Percentiles rank a stretch among this genome's conserved stretches.
These are phyloP conservation scores for Nephrotoma guestfalica DNA, from an alignment of 2,888 invertebrate species.

Conservation along the genomic window DNA sequence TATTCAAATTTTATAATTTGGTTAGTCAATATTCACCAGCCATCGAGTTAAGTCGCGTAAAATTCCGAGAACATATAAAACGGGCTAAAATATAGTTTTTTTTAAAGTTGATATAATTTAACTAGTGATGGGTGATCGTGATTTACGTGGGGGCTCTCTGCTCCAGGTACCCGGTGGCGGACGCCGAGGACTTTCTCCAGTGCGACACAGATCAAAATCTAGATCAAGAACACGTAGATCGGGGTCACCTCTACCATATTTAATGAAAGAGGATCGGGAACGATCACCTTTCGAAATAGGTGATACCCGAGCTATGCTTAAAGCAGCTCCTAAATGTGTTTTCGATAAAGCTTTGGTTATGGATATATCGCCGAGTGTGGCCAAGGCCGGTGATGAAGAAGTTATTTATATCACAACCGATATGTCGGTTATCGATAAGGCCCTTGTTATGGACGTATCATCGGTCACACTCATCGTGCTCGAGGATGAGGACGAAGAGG, in stretches of 20 bases:
- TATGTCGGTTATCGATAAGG: constrained; percentile 32
- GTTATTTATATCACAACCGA: constrained; percentile 33
- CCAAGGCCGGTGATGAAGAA: constrained; percentile 18
- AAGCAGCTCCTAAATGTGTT: constrained; percentile 29
- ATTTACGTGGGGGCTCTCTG: background rate
- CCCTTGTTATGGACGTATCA: constrained; percentile 33
- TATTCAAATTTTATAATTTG: background rate
- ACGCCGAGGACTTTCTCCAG: background rate
- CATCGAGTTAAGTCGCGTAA: background rate
- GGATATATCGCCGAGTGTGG: constrained; percentile 27
- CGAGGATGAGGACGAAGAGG: constrained; percentile 10
- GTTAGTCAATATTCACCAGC: background rate
- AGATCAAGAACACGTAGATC: constrained; percentile 17
- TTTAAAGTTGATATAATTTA: background rate
- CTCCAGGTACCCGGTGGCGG: constrained; percentile 1
- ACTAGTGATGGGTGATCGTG: constrained; percentile 5
- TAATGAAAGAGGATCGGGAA: constrained; percentile 31
- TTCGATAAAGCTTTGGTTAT: constrained; percentile 31
- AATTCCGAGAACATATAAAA: background rate
- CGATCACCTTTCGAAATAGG: constrained; percentile 33
- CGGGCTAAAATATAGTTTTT: background rate
- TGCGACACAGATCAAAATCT: constrained; percentile 3
- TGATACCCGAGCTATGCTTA: constrained; percentile 23
- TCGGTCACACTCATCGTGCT: constrained; percentile 8
- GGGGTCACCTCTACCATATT: constrained; percentile 31